Evolutionary conservation across 2,113 vertebrate genomes (phyloP).

Genomic region (Arvicanthis niloticus): DNA sequence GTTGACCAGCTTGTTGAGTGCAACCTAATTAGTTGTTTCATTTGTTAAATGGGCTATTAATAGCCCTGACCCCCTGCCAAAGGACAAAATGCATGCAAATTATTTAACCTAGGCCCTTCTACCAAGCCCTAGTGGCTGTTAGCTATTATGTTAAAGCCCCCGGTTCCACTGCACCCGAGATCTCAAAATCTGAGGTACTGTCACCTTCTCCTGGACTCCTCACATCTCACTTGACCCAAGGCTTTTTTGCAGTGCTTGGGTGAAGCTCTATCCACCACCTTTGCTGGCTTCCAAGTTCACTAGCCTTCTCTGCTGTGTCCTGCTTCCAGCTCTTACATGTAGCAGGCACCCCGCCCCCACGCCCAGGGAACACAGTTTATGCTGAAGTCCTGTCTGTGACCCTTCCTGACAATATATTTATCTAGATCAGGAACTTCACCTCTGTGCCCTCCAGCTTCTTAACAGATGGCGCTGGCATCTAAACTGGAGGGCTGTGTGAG

Average conservation of each 20-base stretch:
- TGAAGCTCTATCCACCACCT: not conserved
- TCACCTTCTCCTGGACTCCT: not conserved
- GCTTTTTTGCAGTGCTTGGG: not conserved
- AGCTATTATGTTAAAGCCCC: not conserved
- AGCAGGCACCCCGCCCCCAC: not conserved
- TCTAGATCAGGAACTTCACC: not conserved
- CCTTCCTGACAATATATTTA: rapidly evolving
- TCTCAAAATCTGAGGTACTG: not conserved
- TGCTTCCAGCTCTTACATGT: not conserved
- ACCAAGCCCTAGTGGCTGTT: not conserved
- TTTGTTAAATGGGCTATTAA: not conserved
- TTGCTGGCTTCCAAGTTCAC: too few species aligned
- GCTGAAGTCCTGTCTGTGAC: not conserved
- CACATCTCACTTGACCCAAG: too few species aligned
- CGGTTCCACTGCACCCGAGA: not conserved
- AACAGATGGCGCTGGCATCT: not conserved
- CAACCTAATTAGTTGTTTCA: not conserved
- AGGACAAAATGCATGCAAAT: not conserved
- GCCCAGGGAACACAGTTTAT: not conserved
- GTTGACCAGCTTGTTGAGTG: not conserved
- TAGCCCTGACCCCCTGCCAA: not conserved
- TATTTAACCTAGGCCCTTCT: not conserved
- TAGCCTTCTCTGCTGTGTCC: too few species aligned
- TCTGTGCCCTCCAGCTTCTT: not conserved
- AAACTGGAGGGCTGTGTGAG: not conserved